Base-by-base conservation (phyloP, 1,140 invertebrate species). In the Stratiolaelaps scimitus region DNA sequence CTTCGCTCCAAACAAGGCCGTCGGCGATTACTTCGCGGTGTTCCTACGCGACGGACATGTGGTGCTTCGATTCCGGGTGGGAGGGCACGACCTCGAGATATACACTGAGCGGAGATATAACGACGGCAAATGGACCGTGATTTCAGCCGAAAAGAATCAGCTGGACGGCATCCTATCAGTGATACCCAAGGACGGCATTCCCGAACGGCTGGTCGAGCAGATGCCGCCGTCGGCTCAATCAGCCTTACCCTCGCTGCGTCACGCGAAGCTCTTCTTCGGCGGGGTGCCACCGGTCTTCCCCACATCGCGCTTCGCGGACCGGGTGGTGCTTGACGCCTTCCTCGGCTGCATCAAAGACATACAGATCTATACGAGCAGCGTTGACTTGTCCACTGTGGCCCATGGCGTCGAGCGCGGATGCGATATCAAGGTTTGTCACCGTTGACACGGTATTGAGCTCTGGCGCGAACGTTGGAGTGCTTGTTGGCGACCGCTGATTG, bases 291-390 rank as follows among this genome's bases (percentile, higher is more conserved):
- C 87, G 2, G 84, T 83, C 71, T 82, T 81, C 69, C 71, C 65
- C 46, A 68, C 70, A 71, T 4, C 67, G 72, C 7, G 53, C 71
- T 67, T 72, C 60, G 46, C 74, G 28, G 72, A 71, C 43, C 29
- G 1, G 78, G 79, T 74, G n/a, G 48, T 67, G n/a, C 69, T 73
- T 34, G 75, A 80, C 66, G 81, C 85, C 0, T 85, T 88, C 73
- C 76, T 88, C 20, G 89, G 89, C 6, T 92, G 88, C 72, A 82
- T 93, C 77, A 83, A 84, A 15, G 84, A 86, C 65, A 78, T 92
- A 1, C 80, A 85, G 53, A 81, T 91, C 0, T 83, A 86, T 69
- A 80, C 84, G 75, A 81, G 82, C 67, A 81, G 81, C 17, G 81
- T 83, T 30, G 82, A 85, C 73, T 80, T 83, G 1, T 77, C 84